Conservation (phyloP, 92 coral and sea anemone species). For the Pocillopora meandrina region DNA sequence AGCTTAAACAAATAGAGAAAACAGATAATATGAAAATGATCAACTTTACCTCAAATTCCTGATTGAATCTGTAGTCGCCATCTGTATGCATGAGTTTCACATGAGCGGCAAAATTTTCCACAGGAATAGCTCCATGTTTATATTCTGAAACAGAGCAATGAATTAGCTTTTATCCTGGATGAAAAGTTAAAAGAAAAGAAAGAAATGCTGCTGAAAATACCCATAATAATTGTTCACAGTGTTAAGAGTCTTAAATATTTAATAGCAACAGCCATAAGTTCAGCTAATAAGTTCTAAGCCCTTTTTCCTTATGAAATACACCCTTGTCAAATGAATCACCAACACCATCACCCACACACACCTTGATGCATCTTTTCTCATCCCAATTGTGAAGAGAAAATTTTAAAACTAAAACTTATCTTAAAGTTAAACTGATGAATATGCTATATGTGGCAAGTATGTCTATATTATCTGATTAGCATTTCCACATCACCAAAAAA, state of each 20-base stretch:
- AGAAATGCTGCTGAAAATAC: background rate
- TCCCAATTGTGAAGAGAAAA: background rate
- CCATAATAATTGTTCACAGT: background rate
- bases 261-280: background rate
- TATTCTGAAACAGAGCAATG: slow-evolving; percentile 9
- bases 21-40: background rate
- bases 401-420: background rate
- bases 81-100: slow-evolving; percentile 71
- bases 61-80: slow-evolving; percentile 77
- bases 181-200: background rate
- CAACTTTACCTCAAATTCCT: slow-evolving; percentile 76
- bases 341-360: background rate
- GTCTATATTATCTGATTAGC: background rate
- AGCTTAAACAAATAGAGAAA: background rate
- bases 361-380: background rate
- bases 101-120: slow-evolving; percentile 58
- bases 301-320: background rate
- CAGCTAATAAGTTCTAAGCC: background rate
- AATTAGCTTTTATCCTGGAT: background rate
- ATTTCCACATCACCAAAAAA: background rate
- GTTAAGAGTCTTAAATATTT: slow-evolving; percentile 22
- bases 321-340: background rate
- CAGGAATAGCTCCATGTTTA: slow-evolving; percentile 51
- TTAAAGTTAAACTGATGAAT: background rate
- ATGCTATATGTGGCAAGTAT: background rate